Conservation (phyloP, 2,797 vertebrate species). For the Sparidentex hasta region DNA sequence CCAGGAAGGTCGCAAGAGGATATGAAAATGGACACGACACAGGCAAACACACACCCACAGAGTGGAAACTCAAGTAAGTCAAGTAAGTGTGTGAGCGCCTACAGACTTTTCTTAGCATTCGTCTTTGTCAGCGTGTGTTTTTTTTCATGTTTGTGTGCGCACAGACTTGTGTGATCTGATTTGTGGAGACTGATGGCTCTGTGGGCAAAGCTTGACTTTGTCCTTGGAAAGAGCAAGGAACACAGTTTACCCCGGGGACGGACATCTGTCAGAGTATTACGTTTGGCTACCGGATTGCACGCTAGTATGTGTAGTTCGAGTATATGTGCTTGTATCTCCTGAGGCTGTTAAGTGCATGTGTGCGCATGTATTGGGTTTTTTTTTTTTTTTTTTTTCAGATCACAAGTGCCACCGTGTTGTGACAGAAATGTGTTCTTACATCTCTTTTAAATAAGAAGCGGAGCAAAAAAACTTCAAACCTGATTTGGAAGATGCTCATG, state of each 20-base stretch:
- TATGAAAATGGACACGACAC: no score
- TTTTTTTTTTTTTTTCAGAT: no score
- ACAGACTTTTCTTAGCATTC: conserved; percentile 21
- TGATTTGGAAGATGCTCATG: conserved; percentile 1
- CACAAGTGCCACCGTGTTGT: background rate
- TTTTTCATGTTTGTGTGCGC: conserved; percentile 29
- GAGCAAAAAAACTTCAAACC: background rate
- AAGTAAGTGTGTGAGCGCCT: background rate
- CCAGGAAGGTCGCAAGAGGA: background rate
- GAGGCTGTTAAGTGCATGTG: background rate
- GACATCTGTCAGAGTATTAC: conserved; percentile 55
- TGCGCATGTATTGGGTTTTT: conserved; percentile 5
- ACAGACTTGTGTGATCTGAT: conserved; percentile 57
- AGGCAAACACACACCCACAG: background rate
- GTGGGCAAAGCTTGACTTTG: conserved; percentile 57
- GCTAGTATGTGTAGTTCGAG: conserved; percentile 1
- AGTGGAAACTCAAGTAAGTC: background rate
- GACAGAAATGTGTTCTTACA: conserved; percentile 4
- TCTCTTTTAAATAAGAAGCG: background rate
- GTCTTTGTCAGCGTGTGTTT: conserved; percentile 23
- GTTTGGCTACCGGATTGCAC: conserved; percentile 12
- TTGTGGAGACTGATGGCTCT: conserved; percentile 59
- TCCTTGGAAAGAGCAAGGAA: conserved; percentile 60
- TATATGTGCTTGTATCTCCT: conserved; percentile 1
- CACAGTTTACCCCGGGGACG: conserved; percentile 41